A percentile compares a stretch with the other conserved stretches of the same genome.
Evolutionary conservation across 2,888 invertebrate species (phyloP).

Genomic region (Abrostola triplasia): DNA sequence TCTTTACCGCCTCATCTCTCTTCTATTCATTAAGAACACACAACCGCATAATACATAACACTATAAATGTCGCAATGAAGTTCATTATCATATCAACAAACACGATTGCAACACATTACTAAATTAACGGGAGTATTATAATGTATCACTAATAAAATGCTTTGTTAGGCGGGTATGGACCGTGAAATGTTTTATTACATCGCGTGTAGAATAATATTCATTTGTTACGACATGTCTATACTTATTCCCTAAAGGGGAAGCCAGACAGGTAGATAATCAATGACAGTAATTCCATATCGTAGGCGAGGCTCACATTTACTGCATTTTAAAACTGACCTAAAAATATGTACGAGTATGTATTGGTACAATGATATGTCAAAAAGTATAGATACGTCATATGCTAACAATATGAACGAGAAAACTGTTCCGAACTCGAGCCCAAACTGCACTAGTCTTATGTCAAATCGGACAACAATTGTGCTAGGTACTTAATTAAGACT

Average conservation of each 20-base stretch:
- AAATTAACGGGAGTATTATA: slow-evolving; percentile 7
- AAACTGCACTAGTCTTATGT: too few species aligned
- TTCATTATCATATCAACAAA: slow-evolving; percentile 9
- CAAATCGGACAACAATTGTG: too few species aligned
- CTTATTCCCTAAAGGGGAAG: not conserved
- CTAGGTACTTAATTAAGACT: too few species aligned
- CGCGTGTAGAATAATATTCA: slow-evolving; percentile 6
- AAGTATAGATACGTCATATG: too few species aligned
- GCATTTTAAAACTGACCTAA: not conserved
- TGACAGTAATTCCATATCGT: not conserved
- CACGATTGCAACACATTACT: slow-evolving; percentile 5
- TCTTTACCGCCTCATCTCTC: too few species aligned
- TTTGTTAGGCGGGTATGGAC: slow-evolving; percentile 4
- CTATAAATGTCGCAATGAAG: slow-evolving; percentile 8
- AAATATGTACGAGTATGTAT: too few species aligned
- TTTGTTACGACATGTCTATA: slow-evolving; percentile 13
- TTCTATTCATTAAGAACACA: not conserved
- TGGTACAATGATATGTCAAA: too few species aligned
- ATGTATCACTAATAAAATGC: slow-evolving; percentile 9
- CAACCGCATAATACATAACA: not conserved
- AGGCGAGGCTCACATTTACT: not conserved
- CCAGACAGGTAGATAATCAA: not conserved
- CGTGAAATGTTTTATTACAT: slow-evolving; percentile 18
- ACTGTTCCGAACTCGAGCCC: too few species aligned
- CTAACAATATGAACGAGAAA: too few species aligned